A percentile compares a stretch with the other conserved stretches of the same genome.
Evolutionary conservation across 37 sponge, comb jelly and placozoan species (phyloP).

Genomic region (Halichondria panicea): DNA sequence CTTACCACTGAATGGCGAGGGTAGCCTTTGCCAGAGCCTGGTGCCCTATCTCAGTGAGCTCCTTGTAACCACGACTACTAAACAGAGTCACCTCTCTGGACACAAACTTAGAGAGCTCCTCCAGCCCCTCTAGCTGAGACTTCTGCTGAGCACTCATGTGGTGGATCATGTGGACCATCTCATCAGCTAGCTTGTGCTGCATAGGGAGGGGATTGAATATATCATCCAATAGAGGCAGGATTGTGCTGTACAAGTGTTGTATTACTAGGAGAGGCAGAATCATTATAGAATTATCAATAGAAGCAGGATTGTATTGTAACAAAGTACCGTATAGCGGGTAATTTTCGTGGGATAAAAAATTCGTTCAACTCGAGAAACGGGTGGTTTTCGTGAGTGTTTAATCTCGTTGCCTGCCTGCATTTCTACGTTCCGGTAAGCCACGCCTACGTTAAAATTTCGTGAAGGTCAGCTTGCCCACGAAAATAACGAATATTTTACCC

Average conservation of each 20-base stretch:
- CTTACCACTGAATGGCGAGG: conserved; percentile 43
- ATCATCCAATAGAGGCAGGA: too few species aligned
- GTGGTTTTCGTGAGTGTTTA: too few species aligned
- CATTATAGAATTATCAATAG: not conserved
- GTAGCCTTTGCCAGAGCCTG: conserved; percentile 32
- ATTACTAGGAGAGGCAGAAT: not conserved
- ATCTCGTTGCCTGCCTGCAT: too few species aligned
- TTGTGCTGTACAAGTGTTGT: too few species aligned
- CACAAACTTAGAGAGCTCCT: conserved; percentile 37
- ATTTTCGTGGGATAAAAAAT: too few species aligned
- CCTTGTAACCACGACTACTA: not conserved
- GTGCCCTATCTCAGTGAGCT: conserved; percentile 2
- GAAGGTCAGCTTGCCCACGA: too few species aligned
- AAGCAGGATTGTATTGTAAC: not conserved
- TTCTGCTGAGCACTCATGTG: conserved; percentile 30
- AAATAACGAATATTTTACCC: too few species aligned
- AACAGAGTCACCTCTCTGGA: not conserved
- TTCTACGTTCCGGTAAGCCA: too few species aligned
- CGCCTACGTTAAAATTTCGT: too few species aligned
- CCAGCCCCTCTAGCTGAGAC: conserved; percentile 39
- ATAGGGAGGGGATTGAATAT: not conserved
- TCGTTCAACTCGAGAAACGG: too few species aligned
- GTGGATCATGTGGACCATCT: conserved; percentile 39
- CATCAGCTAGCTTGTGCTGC: conserved; percentile 61
- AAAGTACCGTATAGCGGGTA: too few species aligned